Evolutionary conservation across 2,888 invertebrate genomes (phyloP).

Genomic region (Cepaea hortensis): DNA sequence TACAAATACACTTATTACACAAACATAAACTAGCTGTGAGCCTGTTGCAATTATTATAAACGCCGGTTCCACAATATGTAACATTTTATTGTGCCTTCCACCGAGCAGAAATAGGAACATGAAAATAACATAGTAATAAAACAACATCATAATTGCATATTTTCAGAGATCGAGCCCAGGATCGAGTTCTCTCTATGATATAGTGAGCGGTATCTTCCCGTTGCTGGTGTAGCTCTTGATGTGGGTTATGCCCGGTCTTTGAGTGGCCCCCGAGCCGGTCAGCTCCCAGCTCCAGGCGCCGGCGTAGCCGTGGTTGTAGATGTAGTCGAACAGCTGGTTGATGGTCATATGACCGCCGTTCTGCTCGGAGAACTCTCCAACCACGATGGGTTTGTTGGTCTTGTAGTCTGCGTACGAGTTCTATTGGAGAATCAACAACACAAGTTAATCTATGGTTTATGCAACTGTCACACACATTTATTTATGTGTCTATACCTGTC

Average conservation of each 20-base stretch:
- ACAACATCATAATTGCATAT: background rate
- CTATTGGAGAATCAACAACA: slow-evolving; percentile 39
- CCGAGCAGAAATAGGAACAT: background rate
- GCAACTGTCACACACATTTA: too few species aligned
- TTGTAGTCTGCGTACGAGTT: slow-evolving; percentile 55
- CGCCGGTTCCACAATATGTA: too few species aligned
- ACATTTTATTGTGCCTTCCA: too few species aligned
- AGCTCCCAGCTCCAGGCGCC: slow-evolving; percentile 61
- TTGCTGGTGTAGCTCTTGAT: slow-evolving; percentile 23
- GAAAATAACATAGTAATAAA: background rate
- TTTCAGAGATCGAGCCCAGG: too few species aligned
- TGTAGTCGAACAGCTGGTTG: slow-evolving; percentile 56
- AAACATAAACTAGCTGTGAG: too few species aligned
- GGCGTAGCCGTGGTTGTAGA: slow-evolving; percentile 58
- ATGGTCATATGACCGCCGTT: slow-evolving; percentile 53
- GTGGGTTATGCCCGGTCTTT: slow-evolving; percentile 31
- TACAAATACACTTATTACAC: too few species aligned
- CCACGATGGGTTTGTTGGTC: slow-evolving; percentile 59
- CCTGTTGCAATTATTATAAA: too few species aligned
- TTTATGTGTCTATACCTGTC: too few species aligned
- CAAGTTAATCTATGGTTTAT: too few species aligned
- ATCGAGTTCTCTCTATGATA: background rate
- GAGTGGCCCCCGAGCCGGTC: background rate
- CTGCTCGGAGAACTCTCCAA: slow-evolving; percentile 58
- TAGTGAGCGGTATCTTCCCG: slow-evolving; percentile 4